phyloP scores from a whole-genome alignment of 2,888 invertebrate species.

The Pammene fasciana region DNA sequence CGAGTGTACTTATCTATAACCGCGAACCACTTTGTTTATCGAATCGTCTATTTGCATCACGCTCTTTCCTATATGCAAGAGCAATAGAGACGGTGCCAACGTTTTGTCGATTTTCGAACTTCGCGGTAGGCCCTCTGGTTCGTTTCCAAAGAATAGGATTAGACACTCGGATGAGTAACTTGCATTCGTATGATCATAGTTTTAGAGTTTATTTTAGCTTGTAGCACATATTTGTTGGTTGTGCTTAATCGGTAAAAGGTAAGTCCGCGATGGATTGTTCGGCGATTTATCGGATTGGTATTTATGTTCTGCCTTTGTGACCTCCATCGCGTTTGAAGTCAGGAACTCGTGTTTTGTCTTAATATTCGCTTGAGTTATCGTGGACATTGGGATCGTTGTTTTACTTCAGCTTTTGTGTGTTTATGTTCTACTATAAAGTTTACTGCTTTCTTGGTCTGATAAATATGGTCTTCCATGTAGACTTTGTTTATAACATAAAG shows the following conservation, averaged over 20 bases:
- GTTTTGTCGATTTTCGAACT: too few species aligned
- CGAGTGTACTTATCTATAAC: slow-evolving; percentile 59
- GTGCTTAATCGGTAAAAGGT: slow-evolving; percentile 50
- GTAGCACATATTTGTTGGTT: slow-evolving; percentile 48
- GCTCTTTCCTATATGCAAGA: too few species aligned
- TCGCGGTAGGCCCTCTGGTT: too few species aligned
- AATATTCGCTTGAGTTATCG: slow-evolving; percentile 28
- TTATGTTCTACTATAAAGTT: neutral
- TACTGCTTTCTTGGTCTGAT: too few species aligned
- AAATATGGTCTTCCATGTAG: too few species aligned
- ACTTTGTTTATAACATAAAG: neutral
- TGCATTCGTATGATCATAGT: slow-evolving; percentile 52
- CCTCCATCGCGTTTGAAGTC: slow-evolving; percentile 31
- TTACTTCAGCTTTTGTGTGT: slow-evolving; percentile 16
- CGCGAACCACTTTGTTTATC: too few species aligned
- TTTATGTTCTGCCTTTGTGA: slow-evolving; percentile 43
- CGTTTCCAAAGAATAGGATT: slow-evolving; percentile 45
- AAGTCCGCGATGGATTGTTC: slow-evolving; percentile 39
- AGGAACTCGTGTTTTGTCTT: slow-evolving; percentile 27
- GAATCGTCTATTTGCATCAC: too few species aligned
- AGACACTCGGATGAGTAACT: slow-evolving; percentile 47
- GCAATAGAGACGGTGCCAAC: too few species aligned
- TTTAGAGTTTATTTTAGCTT: slow-evolving; percentile 52
- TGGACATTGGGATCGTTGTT: slow-evolving; percentile 12
- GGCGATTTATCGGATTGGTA: slow-evolving; percentile 57